Percentiles rank a stretch among this genome's conserved stretches.
Evolutionary conservation across 1,140 invertebrate species (phyloP).

Genomic region (Adelges cooleyi): DNA sequence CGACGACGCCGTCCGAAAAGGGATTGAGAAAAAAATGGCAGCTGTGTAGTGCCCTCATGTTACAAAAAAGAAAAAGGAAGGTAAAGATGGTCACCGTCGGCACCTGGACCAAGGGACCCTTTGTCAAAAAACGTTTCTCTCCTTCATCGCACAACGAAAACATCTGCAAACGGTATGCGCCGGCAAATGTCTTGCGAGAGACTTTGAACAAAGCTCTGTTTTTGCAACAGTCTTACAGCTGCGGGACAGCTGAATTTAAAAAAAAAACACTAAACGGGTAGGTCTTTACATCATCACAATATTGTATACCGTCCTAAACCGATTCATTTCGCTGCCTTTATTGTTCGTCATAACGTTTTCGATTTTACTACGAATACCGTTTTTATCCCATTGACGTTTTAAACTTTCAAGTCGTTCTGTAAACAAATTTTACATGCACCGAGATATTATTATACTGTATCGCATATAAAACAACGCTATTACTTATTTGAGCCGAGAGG

Average conservation of each 20-base stretch:
- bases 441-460: no score
- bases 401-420: no score
- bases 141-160: constrained; percentile 15
- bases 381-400: not conserved
- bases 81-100: constrained; percentile 27
- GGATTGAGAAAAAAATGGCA: constrained; percentile 26
- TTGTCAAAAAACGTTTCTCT: constrained; percentile 29
- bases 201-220: constrained; percentile 28
- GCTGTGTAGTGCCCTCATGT: constrained; percentile 10
- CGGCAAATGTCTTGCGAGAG: constrained; percentile 25
- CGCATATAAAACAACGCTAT: no score
- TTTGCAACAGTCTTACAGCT: constrained; percentile 27
- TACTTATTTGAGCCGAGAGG: not conserved
- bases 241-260: constrained; percentile 13
- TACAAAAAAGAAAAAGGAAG: constrained; percentile 12
- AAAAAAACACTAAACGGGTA: no score
- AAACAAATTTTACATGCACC: no score
- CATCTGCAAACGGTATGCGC: constrained; percentile 20
- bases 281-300: no score
- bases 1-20: not conserved
- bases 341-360: no score
- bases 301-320: no score
- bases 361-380: not conserved
- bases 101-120: constrained; percentile 26
- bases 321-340: no score